phyloP scores from a whole-genome alignment of 2,888 invertebrate species.

The Callinectes sapidus region DNA sequence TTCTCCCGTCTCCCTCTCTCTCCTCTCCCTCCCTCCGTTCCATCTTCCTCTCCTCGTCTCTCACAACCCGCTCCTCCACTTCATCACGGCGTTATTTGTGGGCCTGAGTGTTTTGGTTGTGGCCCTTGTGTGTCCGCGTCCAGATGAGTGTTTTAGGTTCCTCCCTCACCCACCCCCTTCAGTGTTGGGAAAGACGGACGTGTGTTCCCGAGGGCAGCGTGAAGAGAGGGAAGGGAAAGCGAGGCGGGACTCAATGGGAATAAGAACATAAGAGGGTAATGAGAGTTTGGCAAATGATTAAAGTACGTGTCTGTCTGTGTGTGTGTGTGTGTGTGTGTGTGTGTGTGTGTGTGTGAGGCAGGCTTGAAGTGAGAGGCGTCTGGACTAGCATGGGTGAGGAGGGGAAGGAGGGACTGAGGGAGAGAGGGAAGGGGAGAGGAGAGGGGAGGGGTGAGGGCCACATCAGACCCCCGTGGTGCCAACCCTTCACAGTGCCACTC shows the following conservation, averaged over 20 bases:
- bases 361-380: not conserved
- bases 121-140: not conserved
- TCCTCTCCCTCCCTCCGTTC: not conserved
- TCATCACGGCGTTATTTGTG: constrained; percentile 5
- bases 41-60: not conserved
- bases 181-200: not conserved
- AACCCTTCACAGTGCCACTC: constrained; percentile 16
- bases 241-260: not conserved
- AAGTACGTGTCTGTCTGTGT: not conserved
- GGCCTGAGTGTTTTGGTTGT: not conserved
- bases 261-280: not conserved
- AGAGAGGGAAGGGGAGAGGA: not conserved
- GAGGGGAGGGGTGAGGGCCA: not conserved
- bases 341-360: not conserved
- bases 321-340: constrained; percentile 21
- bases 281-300: not conserved
- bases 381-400: not conserved
- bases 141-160: not conserved
- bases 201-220: not conserved
- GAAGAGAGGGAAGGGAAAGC: not conserved
- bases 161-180: not conserved
- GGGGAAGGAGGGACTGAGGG: not conserved
- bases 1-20: not conserved
- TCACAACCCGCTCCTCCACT: not conserved
- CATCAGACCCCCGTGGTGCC: not conserved